Conservation (phyloP, 2,888 invertebrate genomes). For the Drosophila neotestacea region DNA sequence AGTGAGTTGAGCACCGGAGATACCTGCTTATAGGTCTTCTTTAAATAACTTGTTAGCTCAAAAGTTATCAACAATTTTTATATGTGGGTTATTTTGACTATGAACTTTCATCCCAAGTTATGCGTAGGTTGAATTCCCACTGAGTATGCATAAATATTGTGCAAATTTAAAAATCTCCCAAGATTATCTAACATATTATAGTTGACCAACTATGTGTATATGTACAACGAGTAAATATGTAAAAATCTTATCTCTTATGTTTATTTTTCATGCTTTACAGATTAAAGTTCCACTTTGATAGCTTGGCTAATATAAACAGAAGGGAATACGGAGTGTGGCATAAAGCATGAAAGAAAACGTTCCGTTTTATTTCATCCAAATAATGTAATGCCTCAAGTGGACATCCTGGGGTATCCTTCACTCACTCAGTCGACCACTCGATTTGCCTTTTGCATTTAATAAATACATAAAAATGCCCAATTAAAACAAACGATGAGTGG, state of each 20-base stretch:
- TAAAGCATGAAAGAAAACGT: constrained; percentile 1
- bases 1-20: no score
- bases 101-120: constrained; percentile 8
- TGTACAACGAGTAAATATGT: constrained; percentile 17
- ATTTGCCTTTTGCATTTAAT: constrained; percentile 64
- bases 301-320: constrained; percentile 3
- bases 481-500: constrained; percentile 70
- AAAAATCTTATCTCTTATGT: constrained; percentile 32
- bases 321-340: neutral
- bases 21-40: neutral
- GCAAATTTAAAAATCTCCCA: constrained; percentile 26
- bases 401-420: constrained; percentile 14
- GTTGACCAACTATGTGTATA: neutral
- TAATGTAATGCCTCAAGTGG: constrained; percentile 34
- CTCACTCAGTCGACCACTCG: constrained; percentile 47
- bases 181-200: constrained; percentile 13
- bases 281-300: constrained; percentile 35
- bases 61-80: neutral
- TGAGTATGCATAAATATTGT: constrained; percentile 3
- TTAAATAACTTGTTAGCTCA: neutral
- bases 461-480: constrained; percentile 68
- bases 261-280: constrained; percentile 18
- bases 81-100: neutral
- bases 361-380: constrained; percentile 13
- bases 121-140: neutral